These are phyloP conservation scores for Thereva nobilitata DNA, from an alignment of 2,888 invertebrate species.

Conservation along the genomic window DNA sequence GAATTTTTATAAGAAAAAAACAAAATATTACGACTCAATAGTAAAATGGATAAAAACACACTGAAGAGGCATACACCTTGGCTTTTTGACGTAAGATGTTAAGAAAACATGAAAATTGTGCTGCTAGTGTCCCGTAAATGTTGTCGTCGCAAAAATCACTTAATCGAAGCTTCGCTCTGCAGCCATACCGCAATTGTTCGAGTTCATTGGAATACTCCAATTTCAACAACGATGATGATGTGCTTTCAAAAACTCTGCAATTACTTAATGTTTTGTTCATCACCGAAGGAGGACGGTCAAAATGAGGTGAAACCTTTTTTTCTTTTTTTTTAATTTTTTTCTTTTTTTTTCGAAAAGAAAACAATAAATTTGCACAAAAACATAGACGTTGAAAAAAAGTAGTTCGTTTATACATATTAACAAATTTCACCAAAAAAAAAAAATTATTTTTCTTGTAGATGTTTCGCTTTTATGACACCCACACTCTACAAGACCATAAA, in stretches of 20 bases:
- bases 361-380: background rate
- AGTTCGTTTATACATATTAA: no score
- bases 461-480: no score
- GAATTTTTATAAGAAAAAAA: no score
- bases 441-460: no score
- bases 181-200: no score
- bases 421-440: no score
- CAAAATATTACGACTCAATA: no score
- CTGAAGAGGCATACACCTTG: background rate
- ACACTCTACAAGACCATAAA: no score
- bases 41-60: no score
- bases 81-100: background rate
- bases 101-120: background rate
- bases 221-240: constrained; percentile 25
- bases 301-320: constrained; percentile 50
- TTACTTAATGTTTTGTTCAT: constrained; percentile 45
- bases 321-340: background rate
- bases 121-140: background rate
- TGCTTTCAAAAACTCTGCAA: constrained; percentile 44
- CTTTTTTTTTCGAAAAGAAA: constrained; percentile 17
- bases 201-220: no score
- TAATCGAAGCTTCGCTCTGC: no score
- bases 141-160: background rate
- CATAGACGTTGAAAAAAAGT: no score
- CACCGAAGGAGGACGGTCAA: constrained; percentile 48